A percentile compares a stretch with the other conserved stretches of the same genome.
Conservation (phyloP, 2,113 vertebrate species). For the Microcebus jonahi region DNA sequence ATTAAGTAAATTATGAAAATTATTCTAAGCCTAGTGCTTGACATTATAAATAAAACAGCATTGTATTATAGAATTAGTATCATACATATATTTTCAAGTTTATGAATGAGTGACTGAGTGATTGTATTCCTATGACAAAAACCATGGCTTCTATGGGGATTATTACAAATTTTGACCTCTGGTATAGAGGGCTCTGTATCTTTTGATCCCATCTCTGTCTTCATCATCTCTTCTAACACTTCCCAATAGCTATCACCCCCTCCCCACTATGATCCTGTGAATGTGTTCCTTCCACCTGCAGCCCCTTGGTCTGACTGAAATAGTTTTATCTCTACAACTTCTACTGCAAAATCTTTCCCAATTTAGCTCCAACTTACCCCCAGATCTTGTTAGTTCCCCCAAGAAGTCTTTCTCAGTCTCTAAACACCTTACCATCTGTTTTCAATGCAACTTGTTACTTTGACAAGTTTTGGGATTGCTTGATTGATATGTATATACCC, state of each 20-base stretch:
- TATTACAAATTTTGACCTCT: background rate
- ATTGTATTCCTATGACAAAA: background rate
- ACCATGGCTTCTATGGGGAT: background rate
- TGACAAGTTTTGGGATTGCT: background rate
- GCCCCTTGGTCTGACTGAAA: background rate
- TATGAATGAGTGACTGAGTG: background rate
- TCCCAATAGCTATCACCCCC: background rate
- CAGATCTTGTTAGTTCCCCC: background rate
- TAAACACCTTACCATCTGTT: background rate
- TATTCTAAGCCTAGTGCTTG: background rate
- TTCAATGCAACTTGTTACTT: background rate
- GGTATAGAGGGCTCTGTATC: background rate
- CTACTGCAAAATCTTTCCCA: background rate
- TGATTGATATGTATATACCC: background rate
- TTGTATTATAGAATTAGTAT: background rate
- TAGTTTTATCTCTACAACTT: background rate
- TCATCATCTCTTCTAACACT: background rate
- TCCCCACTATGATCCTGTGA: background rate
- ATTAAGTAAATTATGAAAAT: background rate
- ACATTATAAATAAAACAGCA: background rate
- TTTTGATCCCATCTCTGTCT: background rate
- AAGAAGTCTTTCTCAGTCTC: background rate
- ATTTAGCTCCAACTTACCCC: background rate
- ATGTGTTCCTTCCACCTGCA: background rate
- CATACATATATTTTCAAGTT: background rate